These are phyloP conservation scores for Glyptemys insculpta DNA, from an alignment of 2,797 vertebrate species.

Conservation along the genomic window DNA sequence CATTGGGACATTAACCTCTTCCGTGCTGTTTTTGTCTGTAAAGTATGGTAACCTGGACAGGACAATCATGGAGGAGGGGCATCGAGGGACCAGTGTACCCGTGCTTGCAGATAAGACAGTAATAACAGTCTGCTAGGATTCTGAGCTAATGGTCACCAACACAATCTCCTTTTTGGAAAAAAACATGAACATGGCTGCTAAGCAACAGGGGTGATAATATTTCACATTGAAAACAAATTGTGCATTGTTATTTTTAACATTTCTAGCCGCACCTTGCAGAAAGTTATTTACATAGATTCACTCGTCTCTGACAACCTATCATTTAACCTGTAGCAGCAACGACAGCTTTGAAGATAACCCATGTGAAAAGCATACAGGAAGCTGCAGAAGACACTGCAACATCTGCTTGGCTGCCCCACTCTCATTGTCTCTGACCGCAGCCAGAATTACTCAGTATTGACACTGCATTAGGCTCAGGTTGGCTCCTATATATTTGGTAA, in stretches of 20 bases:
- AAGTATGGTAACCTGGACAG: not conserved
- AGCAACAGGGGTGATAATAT: not conserved
- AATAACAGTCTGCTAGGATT: not conserved
- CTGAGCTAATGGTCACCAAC: not conserved
- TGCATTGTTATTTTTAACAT: not conserved
- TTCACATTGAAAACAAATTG: rapidly evolving
- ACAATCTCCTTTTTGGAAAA: not conserved
- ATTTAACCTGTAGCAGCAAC: rapidly evolving
- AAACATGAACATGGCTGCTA: not conserved
- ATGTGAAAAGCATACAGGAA: not conserved
- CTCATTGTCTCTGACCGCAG: not conserved
- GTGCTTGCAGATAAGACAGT: not conserved
- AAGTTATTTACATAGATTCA: not conserved
- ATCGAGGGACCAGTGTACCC: not conserved
- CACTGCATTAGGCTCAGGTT: rapidly evolving
- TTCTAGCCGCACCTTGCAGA: not conserved
- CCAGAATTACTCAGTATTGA: rapidly evolving
- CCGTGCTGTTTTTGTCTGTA: not conserved
- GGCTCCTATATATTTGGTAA: rapidly evolving
- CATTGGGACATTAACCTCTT: not conserved
- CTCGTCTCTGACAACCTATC: not conserved
- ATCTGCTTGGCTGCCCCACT: not conserved
- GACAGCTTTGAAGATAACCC: rapidly evolving
- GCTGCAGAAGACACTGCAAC: not conserved
- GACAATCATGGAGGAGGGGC: not conserved